A percentile compares a stretch with the other conserved stretches of the same genome.
These are phyloP conservation scores for Florisuga fusca DNA, from an alignment of 2,797 vertebrate species.

Conservation along the genomic window DNA sequence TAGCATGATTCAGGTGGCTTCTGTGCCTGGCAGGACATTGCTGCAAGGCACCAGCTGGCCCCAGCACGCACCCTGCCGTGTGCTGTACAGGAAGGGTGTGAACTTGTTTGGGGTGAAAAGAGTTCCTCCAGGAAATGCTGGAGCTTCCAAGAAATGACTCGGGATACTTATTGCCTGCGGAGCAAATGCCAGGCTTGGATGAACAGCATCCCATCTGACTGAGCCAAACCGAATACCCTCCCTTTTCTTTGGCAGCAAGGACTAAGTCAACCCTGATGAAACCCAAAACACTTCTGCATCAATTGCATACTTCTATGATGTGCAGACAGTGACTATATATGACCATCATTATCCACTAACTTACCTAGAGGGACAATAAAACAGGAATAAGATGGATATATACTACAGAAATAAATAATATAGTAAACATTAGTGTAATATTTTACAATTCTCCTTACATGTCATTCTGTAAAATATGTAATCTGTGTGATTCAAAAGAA, in stretches of 20 bases:
- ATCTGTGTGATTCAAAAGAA: neutral
- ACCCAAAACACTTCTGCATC: neutral
- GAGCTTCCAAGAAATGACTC: neutral
- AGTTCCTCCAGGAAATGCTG: constrained; percentile 37
- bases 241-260: rapidly evolving
- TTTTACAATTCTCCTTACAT: neutral
- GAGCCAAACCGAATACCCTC: neutral
- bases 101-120: neutral
- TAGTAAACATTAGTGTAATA: neutral
- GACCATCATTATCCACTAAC: neutral
- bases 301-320: neutral
- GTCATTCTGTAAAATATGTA: neutral
- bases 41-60: neutral
- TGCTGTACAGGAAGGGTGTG: constrained; percentile 50
- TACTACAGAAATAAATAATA: neutral
- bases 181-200: neutral
- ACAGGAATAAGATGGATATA: neutral
- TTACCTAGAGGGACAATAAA: neutral
- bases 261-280: neutral
- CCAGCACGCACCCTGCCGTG: neutral
- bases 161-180: neutral
- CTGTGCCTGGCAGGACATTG: neutral
- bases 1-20: neutral
- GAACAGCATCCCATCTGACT: neutral
- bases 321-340: neutral